Evolutionary conservation across 2,888 invertebrate genomes (phyloP).

Genomic region (Cactoblastis cactorum): DNA sequence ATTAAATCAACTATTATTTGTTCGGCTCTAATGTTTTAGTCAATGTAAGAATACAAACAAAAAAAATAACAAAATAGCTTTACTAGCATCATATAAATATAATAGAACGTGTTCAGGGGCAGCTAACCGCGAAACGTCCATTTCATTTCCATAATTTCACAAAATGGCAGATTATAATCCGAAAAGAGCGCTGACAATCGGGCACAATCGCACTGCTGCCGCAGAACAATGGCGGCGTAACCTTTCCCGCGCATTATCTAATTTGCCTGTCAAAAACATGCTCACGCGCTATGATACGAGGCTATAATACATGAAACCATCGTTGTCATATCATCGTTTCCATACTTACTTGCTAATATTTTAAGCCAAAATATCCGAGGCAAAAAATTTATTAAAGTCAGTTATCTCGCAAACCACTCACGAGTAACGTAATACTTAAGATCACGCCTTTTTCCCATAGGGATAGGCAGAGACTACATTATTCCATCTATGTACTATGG

Average conservation of each 20-base stretch:
- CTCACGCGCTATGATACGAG: constrained; percentile 36
- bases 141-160: constrained; percentile 74
- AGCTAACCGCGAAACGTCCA: constrained; percentile 75
- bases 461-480: too few relatives aligned
- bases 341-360: constrained; percentile 30
- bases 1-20: not conserved
- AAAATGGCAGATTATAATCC: constrained; percentile 72
- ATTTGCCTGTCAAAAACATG: constrained; percentile 71
- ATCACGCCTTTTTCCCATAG: too few relatives aligned
- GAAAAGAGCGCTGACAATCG: constrained; percentile 68
- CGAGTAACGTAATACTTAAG: too few relatives aligned
- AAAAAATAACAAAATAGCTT: constrained; percentile 55
- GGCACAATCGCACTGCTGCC: constrained; percentile 57
- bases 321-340: constrained; percentile 1
- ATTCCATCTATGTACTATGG: too few relatives aligned
- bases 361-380: not conserved
- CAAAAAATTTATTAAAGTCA: not conserved
- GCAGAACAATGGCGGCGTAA: constrained; percentile 61
- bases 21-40: constrained; percentile 25
- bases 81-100: constrained; percentile 29
- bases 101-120: constrained; percentile 41
- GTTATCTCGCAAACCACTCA: too few relatives aligned
- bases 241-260: constrained; percentile 68
- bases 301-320: constrained; percentile 1
- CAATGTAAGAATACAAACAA: constrained; percentile 56